These are phyloP conservation scores for Vespertilio murinus DNA, from an alignment of 2,797 vertebrate genomes.

Conservation along the genomic window DNA sequence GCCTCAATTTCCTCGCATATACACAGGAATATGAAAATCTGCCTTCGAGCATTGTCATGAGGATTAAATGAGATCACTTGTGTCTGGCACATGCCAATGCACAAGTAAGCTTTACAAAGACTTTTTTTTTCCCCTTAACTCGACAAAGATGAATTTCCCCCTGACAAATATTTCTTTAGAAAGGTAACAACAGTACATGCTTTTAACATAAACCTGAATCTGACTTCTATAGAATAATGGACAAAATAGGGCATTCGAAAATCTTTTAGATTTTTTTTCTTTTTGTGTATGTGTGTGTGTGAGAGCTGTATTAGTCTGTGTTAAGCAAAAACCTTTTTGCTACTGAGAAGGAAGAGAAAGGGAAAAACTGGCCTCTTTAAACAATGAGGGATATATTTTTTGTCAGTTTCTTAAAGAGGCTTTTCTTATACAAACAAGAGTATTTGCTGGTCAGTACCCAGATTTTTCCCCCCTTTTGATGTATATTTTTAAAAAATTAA, in stretches of 20 bases:
- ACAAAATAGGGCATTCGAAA: constrained; percentile 39
- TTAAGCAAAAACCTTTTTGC: constrained; percentile 64
- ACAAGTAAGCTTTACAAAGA: constrained; percentile 2
- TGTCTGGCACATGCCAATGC: not conserved
- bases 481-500: constrained; percentile 84
- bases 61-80: constrained; percentile 26
- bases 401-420: constrained; percentile 71
- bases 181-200: not conserved
- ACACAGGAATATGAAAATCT: not conserved
- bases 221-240: constrained; percentile 44
- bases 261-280: constrained; percentile 50
- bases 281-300: not conserved
- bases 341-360: constrained; percentile 43
- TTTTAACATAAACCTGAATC: constrained; percentile 61
- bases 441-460: constrained; percentile 78
- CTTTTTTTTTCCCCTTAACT: not conserved
- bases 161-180: constrained; percentile 47
- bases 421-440: constrained; percentile 79
- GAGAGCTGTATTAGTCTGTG: constrained; percentile 38
- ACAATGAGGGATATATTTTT: constrained; percentile 73
- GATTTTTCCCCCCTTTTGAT: constrained; percentile 77
- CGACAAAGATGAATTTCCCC: constrained; percentile 24
- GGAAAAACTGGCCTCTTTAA: constrained; percentile 72
- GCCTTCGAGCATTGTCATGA: not conserved
- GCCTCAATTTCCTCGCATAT: not conserved